These are phyloP conservation scores for Gyrodactylus bullatarudis DNA, from an alignment of 1,140 invertebrate genomes.

Conservation along the genomic window DNA sequence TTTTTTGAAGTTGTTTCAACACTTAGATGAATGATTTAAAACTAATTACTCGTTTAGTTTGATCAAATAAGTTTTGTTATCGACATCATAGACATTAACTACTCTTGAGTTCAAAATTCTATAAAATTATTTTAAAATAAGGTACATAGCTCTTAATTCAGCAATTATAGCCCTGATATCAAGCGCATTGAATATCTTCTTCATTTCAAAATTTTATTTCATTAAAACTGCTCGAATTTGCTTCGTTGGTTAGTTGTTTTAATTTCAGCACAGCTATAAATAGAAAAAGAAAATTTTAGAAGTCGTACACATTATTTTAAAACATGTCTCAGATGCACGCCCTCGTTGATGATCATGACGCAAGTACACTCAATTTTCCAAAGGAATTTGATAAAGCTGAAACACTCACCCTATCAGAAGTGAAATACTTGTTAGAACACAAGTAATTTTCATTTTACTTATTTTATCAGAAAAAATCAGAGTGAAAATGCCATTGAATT, in stretches of 20 bases:
- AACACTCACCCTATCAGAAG: slow-evolving; percentile 81
- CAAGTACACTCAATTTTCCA: neutral
- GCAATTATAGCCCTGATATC: slow-evolving; percentile 49
- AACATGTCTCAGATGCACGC: neutral
- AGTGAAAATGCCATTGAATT: slow-evolving; percentile 90
- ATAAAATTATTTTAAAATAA: slow-evolving; percentile 8
- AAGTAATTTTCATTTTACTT: slow-evolving; percentile 14
- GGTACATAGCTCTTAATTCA: slow-evolving; percentile 41
- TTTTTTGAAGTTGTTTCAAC: neutral
- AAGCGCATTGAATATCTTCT: slow-evolving; percentile 52
- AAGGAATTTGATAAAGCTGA: slow-evolving; percentile 88
- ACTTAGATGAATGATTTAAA: neutral
- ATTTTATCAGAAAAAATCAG: slow-evolving; percentile 38
- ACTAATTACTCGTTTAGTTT: slow-evolving; percentile 27
- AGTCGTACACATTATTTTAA: neutral
- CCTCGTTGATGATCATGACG: neutral
- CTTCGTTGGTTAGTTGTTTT: no score
- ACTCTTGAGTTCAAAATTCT: slow-evolving; percentile 62
- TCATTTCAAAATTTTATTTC: slow-evolving; percentile 30
- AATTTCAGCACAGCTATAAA: neutral
- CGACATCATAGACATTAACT: slow-evolving; percentile 82
- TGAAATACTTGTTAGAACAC: slow-evolving; percentile 81
- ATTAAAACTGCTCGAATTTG: no score
- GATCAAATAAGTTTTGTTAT: slow-evolving; percentile 76
- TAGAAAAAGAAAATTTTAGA: no score